Evolutionary conservation across 2,888 invertebrate genomes (phyloP), one percentile per base, ranked within the genome.

Genomic region (Suillia variegata): DNA sequence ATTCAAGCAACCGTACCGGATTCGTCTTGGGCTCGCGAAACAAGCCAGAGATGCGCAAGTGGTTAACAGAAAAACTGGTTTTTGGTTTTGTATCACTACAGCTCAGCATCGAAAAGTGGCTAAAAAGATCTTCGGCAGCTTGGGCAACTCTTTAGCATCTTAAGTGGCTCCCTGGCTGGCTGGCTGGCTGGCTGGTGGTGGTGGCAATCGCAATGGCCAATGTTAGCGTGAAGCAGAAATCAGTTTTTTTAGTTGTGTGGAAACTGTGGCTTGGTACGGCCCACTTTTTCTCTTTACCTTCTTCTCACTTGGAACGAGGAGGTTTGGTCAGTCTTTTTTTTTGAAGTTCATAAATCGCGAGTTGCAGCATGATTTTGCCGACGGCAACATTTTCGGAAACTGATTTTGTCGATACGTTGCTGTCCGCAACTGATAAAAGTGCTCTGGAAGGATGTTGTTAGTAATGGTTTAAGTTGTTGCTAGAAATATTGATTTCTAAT

Each of bases 91-190:
- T n/a, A n/a, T 26, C 26, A 26, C 5, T 6, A 10, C 26, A 6
- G 26, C 26, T 26, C 10, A 10, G 26, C 38, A 13, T 38, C 5
- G n/a, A n/a, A n/a, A n/a, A n/a, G n/a, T 45, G 45, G 45, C 45
- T 45, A 45, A 45, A 45, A 13, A 45, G 45, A 45, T 45, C 45
- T 20, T 17, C 45, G 18, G 18, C 62, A 21, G 73, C 65, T 66
- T 75, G 73, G 74, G 68, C 73, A 74, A 74, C 72, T 73, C 72
- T 73, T 73, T 73, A 73, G 73, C 56, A 50, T 17, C 71, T 45
- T 45, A 45, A 45, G 45, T 45, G 45, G 45, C 45, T n/a, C n/a
- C n/a, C n/a, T n/a, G n/a, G n/a, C n/a, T n/a, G n/a, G n/a, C n/a
- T n/a, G n/a, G n/a, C n/a, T n/a, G n/a, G n/a, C n/a, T n/a, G n/a